Evolutionary conservation across 1,140 invertebrate species (phyloP), one percentile per base, ranked within the genome.

Genomic region (Pomacea maculata): DNA sequence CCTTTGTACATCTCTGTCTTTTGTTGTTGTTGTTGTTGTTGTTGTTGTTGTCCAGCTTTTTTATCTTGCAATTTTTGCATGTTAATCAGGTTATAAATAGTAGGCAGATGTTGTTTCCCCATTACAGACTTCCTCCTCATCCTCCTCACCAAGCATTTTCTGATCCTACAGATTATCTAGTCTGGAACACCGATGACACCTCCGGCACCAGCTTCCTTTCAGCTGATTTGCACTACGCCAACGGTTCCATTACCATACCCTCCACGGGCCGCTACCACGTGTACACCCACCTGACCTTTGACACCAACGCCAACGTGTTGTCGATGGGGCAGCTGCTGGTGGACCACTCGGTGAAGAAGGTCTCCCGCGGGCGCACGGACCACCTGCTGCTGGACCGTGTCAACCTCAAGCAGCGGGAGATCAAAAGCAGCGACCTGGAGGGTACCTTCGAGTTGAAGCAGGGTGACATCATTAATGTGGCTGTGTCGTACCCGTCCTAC

Each of bases 241-340:
- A 78, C 76, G 76, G 76, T 12, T 70, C 76, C 67, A 70, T 78
- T 65, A 78, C 76, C 65, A 78, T 78, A 65, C 76, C 76, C 64
- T n/a, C 65, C 77, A 7, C 5, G 4, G 76, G 45, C 45, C 61
- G 76, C 65, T 78, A 78, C 77, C 77, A 78, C 77, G 54, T 78
- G 45, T 78, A 78, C 77, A 78, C 65, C 19, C 67, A 78, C 67
- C 76, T 78, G 19, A 78, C 77, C 65, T 78, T 78, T 65, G 77
- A 78, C 77, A 78, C 77, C 65, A 70, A 34, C 76, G 11, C 52
- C 65, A 78, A 78, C 77, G 8, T 17, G 19, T 34, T 78, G 65
- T 4, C 57, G 11, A 45, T 57, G 6, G n/a, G 29, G 65, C 65
- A n/a, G 21, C 75, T 67, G 75, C 77, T 78, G 34, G 76, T 78